Base-by-base conservation (phyloP, 2,113 vertebrate species). In the Mormoops blainvillei region DNA sequence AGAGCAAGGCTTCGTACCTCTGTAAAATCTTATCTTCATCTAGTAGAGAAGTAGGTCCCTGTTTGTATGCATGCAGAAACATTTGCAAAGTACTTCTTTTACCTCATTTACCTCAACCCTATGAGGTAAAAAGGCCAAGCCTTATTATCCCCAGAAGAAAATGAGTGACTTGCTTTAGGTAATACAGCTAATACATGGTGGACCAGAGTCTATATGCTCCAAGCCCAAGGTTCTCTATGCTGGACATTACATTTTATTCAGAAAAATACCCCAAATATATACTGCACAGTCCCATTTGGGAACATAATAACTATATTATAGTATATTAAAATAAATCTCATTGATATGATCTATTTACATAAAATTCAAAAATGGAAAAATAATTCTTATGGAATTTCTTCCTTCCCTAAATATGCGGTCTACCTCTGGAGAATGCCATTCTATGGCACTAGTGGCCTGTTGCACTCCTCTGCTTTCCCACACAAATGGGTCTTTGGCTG, bases 311-410 rank as follows among this genome's bases (percentile, higher is more conserved):
- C 20, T 85, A 2, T 12, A 82, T 58, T 48, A 71, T 48, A 85
- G 52, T 80, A 73, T n/a, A n/a, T n/a, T n/a, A n/a, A 80, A 96
- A 82, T 68, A 94, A 86, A 68, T 87, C 43, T 87, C 68, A 70
- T 45, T 28, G 12, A 87, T 41, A 87, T 83, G 43, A 77, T 70
- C 68, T 4, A 83, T 76, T 90, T 82, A 87, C 48, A 33, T 13
- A 83, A 71, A 70, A 93, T 65, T 73, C 68, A 96, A 87, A 89
- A 83, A 92, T 2, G 67, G 43, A 80, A 81, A 92, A 87, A 18
- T 36, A 87, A 36, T 83, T 90, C 61, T 94, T 52, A 36, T 31
- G 45, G 50, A 33, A 76, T 74, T 45, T 63, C 73, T 56, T 28
- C 41, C 18, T 94, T 89, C 52, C 45, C 74, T 43, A 87, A 54